These are phyloP conservation scores for Amblyraja radiata DNA, from an alignment of 2,797 vertebrate genomes.

Conservation along the genomic window DNA sequence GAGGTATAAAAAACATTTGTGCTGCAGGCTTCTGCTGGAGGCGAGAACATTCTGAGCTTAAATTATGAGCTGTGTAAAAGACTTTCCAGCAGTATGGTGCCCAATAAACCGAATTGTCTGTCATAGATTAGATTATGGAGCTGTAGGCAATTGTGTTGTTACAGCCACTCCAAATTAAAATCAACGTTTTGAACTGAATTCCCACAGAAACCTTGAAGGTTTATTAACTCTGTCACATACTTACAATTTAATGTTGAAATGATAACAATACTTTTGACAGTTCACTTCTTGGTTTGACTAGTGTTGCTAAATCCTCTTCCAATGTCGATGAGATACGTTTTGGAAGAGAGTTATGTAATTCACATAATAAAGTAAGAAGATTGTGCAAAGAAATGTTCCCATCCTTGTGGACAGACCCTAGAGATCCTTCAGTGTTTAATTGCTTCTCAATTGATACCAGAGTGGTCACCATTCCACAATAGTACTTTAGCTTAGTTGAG, in stretches of 20 bases:
- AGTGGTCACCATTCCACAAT: too few relatives aligned
- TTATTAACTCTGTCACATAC: neutral
- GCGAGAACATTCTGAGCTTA: neutral
- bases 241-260: constrained; percentile 7
- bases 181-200: constrained; percentile 31
- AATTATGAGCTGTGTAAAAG: neutral
- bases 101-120: neutral
- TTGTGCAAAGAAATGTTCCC: too few relatives aligned
- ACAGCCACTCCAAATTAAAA: constrained; percentile 30
- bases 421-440: neutral
- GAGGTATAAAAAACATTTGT: neutral
- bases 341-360: neutral
- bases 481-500: too few relatives aligned
- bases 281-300: neutral
- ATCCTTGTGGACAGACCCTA: neutral
- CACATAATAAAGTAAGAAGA: neutral
- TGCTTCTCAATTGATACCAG: neutral
- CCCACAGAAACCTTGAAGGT: constrained; percentile 5
- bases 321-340: neutral
- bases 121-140: neutral
- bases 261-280: neutral
- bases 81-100: neutral
- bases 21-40: neutral
- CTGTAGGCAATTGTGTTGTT: constrained; percentile 16
- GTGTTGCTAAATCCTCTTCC: neutral